Evolutionary conservation across 2,888 invertebrate species (phyloP).

Genomic region (Acutogordius australiensis): DNA sequence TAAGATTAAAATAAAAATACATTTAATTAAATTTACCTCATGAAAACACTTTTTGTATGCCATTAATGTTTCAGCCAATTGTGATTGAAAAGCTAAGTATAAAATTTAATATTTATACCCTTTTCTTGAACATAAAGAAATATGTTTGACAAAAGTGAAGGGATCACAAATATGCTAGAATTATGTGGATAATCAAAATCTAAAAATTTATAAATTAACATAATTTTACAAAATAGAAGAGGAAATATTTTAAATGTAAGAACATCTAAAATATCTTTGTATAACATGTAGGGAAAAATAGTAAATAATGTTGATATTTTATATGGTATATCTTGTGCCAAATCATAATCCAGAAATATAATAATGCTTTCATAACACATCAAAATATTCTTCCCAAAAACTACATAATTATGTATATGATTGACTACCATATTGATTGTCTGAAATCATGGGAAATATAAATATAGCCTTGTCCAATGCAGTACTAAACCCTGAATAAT

Average conservation of each 20-base stretch:
- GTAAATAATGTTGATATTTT: constrained; percentile 1
- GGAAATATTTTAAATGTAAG: not conserved
- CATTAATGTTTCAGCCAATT: not conserved
- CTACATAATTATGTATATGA: not conserved
- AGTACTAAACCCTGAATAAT: not conserved
- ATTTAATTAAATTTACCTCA: not conserved
- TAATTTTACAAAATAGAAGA: not conserved
- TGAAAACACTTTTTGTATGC: not conserved
- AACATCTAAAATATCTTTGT: not conserved
- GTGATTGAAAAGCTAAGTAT: not conserved
- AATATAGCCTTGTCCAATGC: not conserved
- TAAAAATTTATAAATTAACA: not conserved
- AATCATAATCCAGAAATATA: constrained; percentile 2
- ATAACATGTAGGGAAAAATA: not conserved
- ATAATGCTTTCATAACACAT: not conserved
- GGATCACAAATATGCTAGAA: not conserved
- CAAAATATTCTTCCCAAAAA: not conserved
- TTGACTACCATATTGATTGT: not conserved
- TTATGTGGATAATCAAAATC: constrained; percentile 1
- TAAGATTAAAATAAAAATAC: not conserved
- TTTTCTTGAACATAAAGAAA: not conserved
- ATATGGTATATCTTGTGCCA: not conserved
- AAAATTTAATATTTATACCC: not conserved
- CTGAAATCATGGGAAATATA: not conserved
- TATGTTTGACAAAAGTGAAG: not conserved